Evolutionary conservation across 1,140 invertebrate genomes (phyloP).

Genomic region (Ephestia elutella): DNA sequence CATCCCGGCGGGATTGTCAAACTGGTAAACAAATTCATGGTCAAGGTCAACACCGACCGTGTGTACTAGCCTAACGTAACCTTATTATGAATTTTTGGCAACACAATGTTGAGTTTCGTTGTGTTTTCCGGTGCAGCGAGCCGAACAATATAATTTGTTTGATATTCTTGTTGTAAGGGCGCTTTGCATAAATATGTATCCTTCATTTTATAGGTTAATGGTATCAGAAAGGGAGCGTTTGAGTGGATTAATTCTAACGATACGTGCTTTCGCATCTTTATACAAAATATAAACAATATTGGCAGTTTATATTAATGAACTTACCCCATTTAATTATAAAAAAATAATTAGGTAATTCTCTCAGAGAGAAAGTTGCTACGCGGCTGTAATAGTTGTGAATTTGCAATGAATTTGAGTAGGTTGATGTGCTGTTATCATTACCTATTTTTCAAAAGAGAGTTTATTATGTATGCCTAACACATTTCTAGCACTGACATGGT

Average conservation of each 20-base stretch:
- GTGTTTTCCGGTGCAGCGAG: conserved; percentile 19
- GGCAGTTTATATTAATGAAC: background rate
- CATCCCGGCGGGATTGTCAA: background rate
- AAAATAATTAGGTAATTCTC: no score
- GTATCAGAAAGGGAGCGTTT: conserved; percentile 7
- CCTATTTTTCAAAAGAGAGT: no score
- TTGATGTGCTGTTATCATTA: no score
- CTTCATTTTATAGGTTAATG: conserved; percentile 15
- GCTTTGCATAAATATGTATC: conserved; percentile 9
- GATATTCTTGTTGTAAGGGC: conserved; percentile 11
- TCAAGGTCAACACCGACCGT: background rate
- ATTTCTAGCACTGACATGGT: no score
- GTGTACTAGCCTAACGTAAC: background rate
- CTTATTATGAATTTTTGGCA: background rate
- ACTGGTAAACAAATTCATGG: background rate
- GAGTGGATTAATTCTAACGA: background rate
- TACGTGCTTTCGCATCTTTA: background rate
- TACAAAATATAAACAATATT: background rate
- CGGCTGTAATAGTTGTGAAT: no score
- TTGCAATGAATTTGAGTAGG: no score
- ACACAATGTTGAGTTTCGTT: conserved; percentile 11
- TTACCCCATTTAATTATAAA: no score
- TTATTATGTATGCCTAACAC: no score
- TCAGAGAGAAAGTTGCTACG: no score
- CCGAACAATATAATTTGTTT: conserved; percentile 19